Conservation (phyloP, 1,140 invertebrate genomes). For the Acromyrmex charruanus region DNA sequence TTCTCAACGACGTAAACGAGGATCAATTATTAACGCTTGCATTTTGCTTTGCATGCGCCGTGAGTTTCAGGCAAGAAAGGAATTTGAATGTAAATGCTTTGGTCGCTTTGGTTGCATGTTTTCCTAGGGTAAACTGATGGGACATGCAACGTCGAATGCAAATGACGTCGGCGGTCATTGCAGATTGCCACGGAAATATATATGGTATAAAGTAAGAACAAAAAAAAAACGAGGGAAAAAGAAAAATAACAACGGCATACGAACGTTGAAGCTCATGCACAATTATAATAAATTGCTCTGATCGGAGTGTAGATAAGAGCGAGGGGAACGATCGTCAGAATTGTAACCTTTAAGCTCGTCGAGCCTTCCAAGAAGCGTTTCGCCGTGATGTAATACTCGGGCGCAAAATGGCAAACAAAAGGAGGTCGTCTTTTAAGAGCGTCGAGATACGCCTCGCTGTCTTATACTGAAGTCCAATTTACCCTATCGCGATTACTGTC, state of each 20-base stretch:
- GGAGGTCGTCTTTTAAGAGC: slow-evolving; percentile 57
- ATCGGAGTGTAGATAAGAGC: slow-evolving; percentile 67
- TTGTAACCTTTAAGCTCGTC: slow-evolving; percentile 68
- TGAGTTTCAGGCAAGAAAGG: slow-evolving; percentile 67
- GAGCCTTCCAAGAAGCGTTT: slow-evolving; percentile 66
- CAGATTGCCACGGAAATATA: slow-evolving; percentile 76
- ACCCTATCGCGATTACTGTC: slow-evolving; percentile 51
- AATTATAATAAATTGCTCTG: slow-evolving; percentile 77
- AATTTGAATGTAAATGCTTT: slow-evolving; percentile 77
- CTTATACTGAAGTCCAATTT: slow-evolving; percentile 46
- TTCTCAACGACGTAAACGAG: slow-evolving; percentile 66
- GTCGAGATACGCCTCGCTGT: slow-evolving; percentile 33
- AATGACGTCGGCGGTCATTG: slow-evolving; percentile 75
- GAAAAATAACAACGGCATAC: slow-evolving; percentile 56
- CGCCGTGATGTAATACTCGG: slow-evolving; percentile 62
- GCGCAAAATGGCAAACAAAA: slow-evolving; percentile 72
- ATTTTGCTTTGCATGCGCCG: slow-evolving; percentile 64
- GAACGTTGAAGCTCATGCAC: slow-evolving; percentile 69
- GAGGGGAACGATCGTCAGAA: slow-evolving; percentile 69
- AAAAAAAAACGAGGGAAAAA: not conserved
- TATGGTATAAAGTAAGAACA: slow-evolving; percentile 23
- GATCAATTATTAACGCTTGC: slow-evolving; percentile 72
- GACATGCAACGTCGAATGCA: slow-evolving; percentile 78
- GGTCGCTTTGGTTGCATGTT: slow-evolving; percentile 75
- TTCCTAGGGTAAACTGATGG: slow-evolving; percentile 78